phyloP scores from a whole-genome alignment of 2,797 vertebrate species.

The Dryobates pubescens region DNA sequence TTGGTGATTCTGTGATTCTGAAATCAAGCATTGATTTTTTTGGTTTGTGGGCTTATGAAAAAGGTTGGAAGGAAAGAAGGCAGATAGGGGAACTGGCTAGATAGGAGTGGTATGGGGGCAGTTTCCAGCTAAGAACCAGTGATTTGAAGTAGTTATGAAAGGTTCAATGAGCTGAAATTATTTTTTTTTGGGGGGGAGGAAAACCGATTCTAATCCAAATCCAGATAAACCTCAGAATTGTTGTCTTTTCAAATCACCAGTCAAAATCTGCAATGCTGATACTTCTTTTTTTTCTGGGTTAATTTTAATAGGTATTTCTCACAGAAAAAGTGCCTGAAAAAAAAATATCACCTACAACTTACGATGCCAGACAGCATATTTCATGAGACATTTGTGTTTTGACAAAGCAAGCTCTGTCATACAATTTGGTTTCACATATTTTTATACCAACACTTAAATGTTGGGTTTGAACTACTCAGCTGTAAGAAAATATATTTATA shows the following conservation, averaged over 20 bases:
- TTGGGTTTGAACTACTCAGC: conserved; percentile 59
- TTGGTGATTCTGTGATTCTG: no score
- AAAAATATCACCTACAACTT: conserved; percentile 11
- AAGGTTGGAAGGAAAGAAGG: not conserved
- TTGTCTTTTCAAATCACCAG: not conserved
- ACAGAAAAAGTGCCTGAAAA: not conserved
- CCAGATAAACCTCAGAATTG: not conserved
- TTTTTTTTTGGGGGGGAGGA: not conserved
- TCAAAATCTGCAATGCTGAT: not conserved
- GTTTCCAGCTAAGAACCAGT: not conserved
- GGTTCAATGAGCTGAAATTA: not conserved
- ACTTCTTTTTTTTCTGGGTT: not conserved
- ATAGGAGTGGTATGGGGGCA: rapidly evolving
- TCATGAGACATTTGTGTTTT: conserved; percentile 68
- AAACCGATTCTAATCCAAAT: not conserved
- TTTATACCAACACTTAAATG: conserved; percentile 64
- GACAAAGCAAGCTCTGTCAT: conserved; percentile 68
- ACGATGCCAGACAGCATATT: conserved; percentile 56
- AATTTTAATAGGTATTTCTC: not conserved
- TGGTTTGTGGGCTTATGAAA: not conserved
- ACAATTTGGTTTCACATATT: conserved; percentile 55
- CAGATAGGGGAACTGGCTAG: not conserved
- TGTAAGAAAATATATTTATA: conserved; percentile 65
- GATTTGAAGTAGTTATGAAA: not conserved
- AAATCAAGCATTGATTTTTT: not conserved